Evolutionary conservation across 2,113 vertebrate species (phyloP).

Genomic region (Sminthopsis crassicaudata): DNA sequence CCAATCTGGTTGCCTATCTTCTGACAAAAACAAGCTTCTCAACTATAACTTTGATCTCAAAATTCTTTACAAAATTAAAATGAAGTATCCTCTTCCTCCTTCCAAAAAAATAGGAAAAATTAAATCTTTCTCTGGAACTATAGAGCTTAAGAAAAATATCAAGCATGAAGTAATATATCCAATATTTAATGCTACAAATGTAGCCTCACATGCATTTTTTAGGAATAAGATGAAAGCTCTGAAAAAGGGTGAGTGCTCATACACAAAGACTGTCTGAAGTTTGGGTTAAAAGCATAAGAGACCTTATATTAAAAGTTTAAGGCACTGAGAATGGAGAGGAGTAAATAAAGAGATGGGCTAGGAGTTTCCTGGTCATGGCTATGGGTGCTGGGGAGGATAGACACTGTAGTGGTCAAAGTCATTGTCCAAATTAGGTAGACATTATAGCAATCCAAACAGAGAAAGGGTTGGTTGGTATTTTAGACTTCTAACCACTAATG

Average conservation of each 20-base stretch:
- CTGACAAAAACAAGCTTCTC: background rate
- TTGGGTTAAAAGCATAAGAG: background rate
- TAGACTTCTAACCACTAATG: background rate
- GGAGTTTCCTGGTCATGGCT: background rate
- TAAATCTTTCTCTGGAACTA: background rate
- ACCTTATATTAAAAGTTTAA: background rate
- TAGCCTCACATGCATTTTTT: background rate
- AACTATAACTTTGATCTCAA: background rate
- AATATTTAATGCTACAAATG: background rate
- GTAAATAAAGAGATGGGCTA: background rate
- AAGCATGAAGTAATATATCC: background rate
- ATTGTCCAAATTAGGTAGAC: background rate
- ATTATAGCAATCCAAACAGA: background rate
- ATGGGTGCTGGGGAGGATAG: background rate
- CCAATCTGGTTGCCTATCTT: background rate
- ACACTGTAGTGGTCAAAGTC: background rate
- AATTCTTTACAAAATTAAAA: background rate
- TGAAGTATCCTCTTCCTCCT: background rate
- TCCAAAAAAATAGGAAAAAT: background rate
- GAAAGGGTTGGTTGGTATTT: background rate
- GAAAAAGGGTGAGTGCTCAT: background rate
- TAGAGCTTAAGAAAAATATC: background rate
- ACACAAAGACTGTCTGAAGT: background rate
- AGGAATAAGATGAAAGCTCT: background rate
- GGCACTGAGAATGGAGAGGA: background rate